Percentiles rank a stretch among this genome's conserved stretches.
Conservation (phyloP, 2,113 vertebrate genomes). For the Leuciscus idus region DNA sequence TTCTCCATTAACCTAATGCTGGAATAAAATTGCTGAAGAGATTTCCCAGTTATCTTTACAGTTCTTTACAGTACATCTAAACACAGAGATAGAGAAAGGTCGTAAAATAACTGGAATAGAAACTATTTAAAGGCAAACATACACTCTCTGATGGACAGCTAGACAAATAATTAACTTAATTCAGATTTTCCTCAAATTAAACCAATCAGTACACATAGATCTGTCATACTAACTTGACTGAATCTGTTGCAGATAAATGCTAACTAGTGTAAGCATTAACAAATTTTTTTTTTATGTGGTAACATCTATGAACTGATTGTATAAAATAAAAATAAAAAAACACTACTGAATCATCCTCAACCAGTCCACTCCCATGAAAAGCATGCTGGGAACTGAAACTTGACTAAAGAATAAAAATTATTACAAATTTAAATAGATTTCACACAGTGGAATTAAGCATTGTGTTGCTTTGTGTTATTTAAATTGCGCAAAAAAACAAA, state of each 20-base stretch:
- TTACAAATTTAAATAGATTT: not conserved
- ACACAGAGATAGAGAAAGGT: conserved; percentile 48
- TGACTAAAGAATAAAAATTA: not conserved
- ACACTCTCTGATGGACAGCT: not conserved
- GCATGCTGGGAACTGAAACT: not conserved
- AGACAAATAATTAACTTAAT: not conserved
- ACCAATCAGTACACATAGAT: not conserved
- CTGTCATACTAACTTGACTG: not conserved
- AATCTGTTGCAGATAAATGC: not conserved
- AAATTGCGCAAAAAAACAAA: not conserved
- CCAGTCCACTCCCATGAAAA: not conserved
- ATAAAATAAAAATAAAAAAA: no score
- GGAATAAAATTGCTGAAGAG: conserved; percentile 43
- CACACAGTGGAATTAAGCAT: not conserved
- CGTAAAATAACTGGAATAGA: conserved; percentile 51
- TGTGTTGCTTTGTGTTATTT: not conserved
- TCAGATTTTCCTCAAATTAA: not conserved
- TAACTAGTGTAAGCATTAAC: not conserved
- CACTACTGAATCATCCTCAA: not conserved
- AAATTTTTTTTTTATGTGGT: not conserved
- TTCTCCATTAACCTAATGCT: conserved; percentile 53
- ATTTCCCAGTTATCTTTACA: conserved; percentile 55
- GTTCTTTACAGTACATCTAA: conserved; percentile 39
- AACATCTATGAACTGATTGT: not conserved
- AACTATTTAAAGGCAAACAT: conserved; percentile 29